Evolutionary conservation across 2,113 vertebrate species (phyloP).

Genomic region (Dasypus novemcinctus): DNA sequence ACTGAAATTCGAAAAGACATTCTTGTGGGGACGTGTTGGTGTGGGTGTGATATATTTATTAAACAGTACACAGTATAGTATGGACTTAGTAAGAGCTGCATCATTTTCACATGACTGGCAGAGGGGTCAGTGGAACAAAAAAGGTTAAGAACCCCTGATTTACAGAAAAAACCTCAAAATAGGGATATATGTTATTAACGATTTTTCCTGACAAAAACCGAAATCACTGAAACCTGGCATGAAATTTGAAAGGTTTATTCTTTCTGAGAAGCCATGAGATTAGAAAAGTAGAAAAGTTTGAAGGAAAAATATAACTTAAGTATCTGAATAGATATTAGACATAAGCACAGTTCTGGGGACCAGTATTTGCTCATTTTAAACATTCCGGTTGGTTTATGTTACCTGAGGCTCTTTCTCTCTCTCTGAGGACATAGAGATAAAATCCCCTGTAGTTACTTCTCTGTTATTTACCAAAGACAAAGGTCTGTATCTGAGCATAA

Average conservation of each 20-base stretch:
- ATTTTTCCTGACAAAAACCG: slow-evolving; percentile 16
- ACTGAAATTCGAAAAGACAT: too few relatives aligned
- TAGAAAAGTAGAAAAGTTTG: slow-evolving; percentile 42
- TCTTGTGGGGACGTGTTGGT: too few relatives aligned
- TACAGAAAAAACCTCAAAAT: not conserved
- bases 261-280: not conserved
- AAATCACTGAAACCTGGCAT: slow-evolving; percentile 47
- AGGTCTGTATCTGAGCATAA: not conserved
- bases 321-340: slow-evolving; percentile 1
- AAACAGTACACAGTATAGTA: too few relatives aligned
- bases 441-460: slow-evolving; percentile 41
- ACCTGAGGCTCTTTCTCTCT: slow-evolving; percentile 51
- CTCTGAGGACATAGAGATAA: slow-evolving; percentile 26
- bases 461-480: slow-evolving; percentile 62
- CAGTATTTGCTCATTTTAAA: slow-evolving; percentile 43
- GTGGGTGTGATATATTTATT: too few relatives aligned
- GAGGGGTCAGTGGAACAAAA: too few relatives aligned
- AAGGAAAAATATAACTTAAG: not conserved
- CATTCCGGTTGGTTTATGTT: slow-evolving; percentile 39
- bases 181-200: not conserved
- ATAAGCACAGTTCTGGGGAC: not conserved
- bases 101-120: too few relatives aligned
- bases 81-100: too few relatives aligned
- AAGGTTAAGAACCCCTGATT: not conserved
- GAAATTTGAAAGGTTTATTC: slow-evolving; percentile 50